phyloP scores from a whole-genome alignment of 2,113 vertebrate species.

The Atlantisia rogersi region DNA sequence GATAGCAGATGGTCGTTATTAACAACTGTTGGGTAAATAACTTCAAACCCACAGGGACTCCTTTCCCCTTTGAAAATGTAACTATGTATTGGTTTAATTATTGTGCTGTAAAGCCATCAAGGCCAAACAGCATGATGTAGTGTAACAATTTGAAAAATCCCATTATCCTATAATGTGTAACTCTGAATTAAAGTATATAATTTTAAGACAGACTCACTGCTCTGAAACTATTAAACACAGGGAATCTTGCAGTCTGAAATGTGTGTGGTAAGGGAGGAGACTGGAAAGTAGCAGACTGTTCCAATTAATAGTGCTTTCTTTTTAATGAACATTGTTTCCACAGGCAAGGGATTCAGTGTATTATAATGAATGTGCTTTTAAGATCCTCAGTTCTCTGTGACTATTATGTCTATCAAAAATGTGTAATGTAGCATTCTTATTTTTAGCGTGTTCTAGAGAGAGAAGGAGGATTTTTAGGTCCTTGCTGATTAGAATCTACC shows the following conservation, averaged over 20 bases:
- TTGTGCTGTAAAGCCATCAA: slow-evolving; percentile 18
- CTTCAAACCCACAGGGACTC: slow-evolving; percentile 25
- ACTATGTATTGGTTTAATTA: slow-evolving; percentile 47
- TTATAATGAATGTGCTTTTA: not conserved
- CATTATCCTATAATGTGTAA: slow-evolving; percentile 30
- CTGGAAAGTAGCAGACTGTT: slow-evolving; percentile 54
- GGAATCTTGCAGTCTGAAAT: slow-evolving; percentile 33
- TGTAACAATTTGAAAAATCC: slow-evolving; percentile 37
- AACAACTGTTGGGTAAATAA: slow-evolving; percentile 64
- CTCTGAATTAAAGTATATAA: slow-evolving; percentile 37
- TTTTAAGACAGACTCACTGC: slow-evolving; percentile 27
- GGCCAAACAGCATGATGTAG: slow-evolving; percentile 50
- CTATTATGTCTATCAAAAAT: not conserved
- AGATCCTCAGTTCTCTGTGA: not conserved
- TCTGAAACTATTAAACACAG: slow-evolving; percentile 14
- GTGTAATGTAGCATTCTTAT: not conserved
- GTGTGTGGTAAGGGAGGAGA: slow-evolving; percentile 60
- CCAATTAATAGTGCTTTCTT: slow-evolving; percentile 45
- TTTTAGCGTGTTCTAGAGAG: not conserved
- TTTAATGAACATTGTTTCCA: slow-evolving; percentile 41
- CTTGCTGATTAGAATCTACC: not conserved
- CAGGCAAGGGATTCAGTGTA: not conserved
- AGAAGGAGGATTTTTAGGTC: not conserved
- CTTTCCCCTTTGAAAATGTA: slow-evolving; percentile 58
- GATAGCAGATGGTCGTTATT: slow-evolving; percentile 62